A percentile compares a stretch with the other conserved stretches of the same genome.
phyloP scores from a whole-genome alignment of 92 coral and sea anemone genomes.

The Porites rus region DNA sequence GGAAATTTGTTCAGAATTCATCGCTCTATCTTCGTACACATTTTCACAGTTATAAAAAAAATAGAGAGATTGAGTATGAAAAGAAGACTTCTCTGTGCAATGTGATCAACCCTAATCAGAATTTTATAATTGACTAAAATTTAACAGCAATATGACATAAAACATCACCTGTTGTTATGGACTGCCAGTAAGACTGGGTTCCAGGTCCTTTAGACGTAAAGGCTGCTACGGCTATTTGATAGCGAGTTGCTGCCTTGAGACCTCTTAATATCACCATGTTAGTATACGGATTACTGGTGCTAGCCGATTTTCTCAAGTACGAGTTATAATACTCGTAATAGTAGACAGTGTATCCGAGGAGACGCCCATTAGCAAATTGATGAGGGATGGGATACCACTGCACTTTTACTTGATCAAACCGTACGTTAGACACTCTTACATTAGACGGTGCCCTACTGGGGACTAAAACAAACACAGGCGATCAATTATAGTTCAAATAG shows the following conservation, averaged over 20 bases:
- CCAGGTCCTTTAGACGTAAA: constrained; percentile 6
- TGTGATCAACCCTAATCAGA: too few relatives aligned
- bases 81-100: too few relatives aligned
- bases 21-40: too few relatives aligned
- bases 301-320: not conserved
- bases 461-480: not conserved
- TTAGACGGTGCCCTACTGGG: constrained; percentile 4
- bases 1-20: too few relatives aligned
- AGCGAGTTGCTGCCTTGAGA: not conserved
- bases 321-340: not conserved
- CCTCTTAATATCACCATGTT: not conserved
- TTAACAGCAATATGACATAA: too few relatives aligned
- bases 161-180: not conserved
- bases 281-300: not conserved
- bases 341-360: constrained; percentile 4
- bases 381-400: not conserved
- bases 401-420: not conserved
- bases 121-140: too few relatives aligned
- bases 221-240: not conserved
- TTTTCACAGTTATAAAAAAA: too few relatives aligned
- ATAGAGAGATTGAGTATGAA: too few relatives aligned
- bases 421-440: not conserved
- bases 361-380: not conserved
- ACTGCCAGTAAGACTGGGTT: not conserved
- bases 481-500: too few relatives aligned